Base-by-base conservation (phyloP, 2,113 vertebrate species). In the Pterocles gutturalis region DNA sequence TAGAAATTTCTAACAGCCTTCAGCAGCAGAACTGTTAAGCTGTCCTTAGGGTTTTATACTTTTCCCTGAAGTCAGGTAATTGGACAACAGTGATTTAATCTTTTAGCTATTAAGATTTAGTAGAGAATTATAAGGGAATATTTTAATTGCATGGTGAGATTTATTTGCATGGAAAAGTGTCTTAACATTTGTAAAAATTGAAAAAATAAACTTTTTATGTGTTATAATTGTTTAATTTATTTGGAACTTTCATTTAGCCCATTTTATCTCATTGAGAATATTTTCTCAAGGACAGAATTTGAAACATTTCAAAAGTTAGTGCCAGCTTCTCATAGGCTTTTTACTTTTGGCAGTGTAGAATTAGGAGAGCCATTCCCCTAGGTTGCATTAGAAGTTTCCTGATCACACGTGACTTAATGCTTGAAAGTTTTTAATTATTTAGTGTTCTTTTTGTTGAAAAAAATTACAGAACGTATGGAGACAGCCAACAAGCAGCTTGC, bases 401-500 rank as follows among this genome's bases (percentile, higher is more conserved):
- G 60, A 89, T 48, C 49, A 54, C 41, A 57, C 1, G 24, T 20
- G 36, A 89, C 38, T 72, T 64, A 33, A n/a, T 61, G 36, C 69
- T 65, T 76, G 57, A 13, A 76, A 85, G 57, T 33, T 85, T 89
- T 65, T 14, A 45, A 49, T 93, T n/a, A 26, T 33, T 70, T 31
- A 8, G 10, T 53, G 29, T 86, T 90, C 38, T 60, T 67, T 83
- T 26, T 61, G 7, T 43, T 95, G 77, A 33, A 38, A 62, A 61
- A 80, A 75, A 91, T 96, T 96, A 82, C 97, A 99, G 99, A 99
- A 36, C 99, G 99, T 17, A 99, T 99, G 98, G 99, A 99, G 90
- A 99, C 99, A 1, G 99, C 99, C 77, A 99, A 99, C 96, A 99
- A 99, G 97, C 99, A 99, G 93, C 99, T 99, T 5, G 98, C 99